These are phyloP conservation scores for Neoaliturus tenellus DNA, from an alignment of 2,888 invertebrate species.

Conservation along the genomic window DNA sequence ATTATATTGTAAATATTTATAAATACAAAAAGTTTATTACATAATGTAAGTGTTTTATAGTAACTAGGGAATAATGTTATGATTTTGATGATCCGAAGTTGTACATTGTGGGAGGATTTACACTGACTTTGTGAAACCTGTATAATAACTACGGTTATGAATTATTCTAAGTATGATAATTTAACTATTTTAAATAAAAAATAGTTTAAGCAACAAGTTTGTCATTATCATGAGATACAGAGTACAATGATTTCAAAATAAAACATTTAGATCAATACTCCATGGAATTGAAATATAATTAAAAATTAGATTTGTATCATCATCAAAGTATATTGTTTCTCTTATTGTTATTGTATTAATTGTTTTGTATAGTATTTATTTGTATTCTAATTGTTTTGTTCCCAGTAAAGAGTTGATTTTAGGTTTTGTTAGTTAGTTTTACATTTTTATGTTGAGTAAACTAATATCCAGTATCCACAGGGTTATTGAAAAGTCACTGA, in stretches of 20 bases:
- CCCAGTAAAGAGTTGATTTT: no score
- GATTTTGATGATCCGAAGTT: not conserved
- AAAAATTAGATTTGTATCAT: no score
- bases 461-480: no score
- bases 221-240: constrained; percentile 5
- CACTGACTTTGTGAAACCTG: not conserved
- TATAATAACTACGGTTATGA: not conserved
- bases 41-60: constrained; percentile 35
- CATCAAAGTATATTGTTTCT: no score
- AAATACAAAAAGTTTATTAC: not conserved
- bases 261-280: not conserved
- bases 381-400: no score
- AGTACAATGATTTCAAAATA: constrained; percentile 47
- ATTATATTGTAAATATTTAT: constrained; percentile 20
- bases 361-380: no score
- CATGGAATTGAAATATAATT: not conserved
- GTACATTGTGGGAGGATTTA: not conserved
- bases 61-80: constrained; percentile 9
- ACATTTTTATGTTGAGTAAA: no score
- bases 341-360: no score
- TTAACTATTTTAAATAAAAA: not conserved
- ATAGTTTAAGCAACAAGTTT: constrained; percentile 25
- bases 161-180: constrained; percentile 9
- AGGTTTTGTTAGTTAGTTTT: no score
- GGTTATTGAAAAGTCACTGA: no score